Base-by-base conservation (phyloP, 2,888 invertebrate genomes). In the Xanthostigma xanthostigma region DNA sequence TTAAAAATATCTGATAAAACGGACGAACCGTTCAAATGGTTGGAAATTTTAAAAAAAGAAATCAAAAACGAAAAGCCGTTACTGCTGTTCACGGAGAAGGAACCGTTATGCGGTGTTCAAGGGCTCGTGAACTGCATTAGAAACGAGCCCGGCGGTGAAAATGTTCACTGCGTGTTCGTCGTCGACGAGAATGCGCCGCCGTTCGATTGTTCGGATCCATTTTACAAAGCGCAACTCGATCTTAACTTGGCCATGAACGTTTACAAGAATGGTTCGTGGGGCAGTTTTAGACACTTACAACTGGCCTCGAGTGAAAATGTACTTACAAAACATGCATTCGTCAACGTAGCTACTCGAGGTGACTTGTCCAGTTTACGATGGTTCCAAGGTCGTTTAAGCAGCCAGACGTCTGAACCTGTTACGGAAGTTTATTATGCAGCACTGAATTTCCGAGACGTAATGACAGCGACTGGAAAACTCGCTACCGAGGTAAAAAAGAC, bases 371-470 rank as follows among this genome's bases (percentile, higher is more conserved):
- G 89, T 2, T 62, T 96, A 40, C 74, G 68, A n/a, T 92, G 91
- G 91, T 66, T 92, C 8, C 81, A 93, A 64, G 85, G 85, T 1
- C 70, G 49, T 54, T 58, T 74, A 33, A 41, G 48, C 27, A 27
- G 6, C 27, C 27, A 27, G 6, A 27, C 27, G 6, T 5, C 10
- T 35, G 50, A 57, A 3, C 36, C 10, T 11, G 3, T 43, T 33
- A 13, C 74, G 1, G 61, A 76, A 63, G 75, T 87, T 1, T 75
- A 81, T 58, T 90, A 84, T 60, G 69, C 88, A 0, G 78, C 91
- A 0, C 64, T 95, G n/a, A 95, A 95, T 68, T 94, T 94, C 79
- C 79, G 90, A 59, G 95, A 95, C 64, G 73, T 95, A 1, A 94
- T 95, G 94, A 72, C 90, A 2, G 88, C 93, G 0, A 90, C 88